Percentiles rank a stretch among this genome's conserved stretches.
phyloP scores from a whole-genome alignment of 1,140 invertebrate genomes.

The Ceratitis capitata region DNA sequence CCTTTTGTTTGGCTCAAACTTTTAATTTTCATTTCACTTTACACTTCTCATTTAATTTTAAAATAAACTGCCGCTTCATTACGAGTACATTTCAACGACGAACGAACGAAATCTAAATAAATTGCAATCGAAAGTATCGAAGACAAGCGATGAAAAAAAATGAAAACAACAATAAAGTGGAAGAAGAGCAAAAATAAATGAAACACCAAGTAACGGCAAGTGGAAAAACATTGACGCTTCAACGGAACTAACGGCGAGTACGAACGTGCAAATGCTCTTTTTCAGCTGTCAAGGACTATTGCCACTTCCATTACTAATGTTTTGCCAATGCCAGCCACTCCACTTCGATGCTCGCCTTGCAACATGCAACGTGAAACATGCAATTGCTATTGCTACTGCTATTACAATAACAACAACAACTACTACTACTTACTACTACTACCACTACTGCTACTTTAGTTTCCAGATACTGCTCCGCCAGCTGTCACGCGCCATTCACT shows the following conservation, averaged over 20 bases:
- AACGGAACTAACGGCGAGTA: not conserved
- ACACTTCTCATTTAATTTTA: too few relatives aligned
- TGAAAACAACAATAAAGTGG: not conserved
- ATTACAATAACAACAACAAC: not conserved
- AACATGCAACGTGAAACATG: not conserved
- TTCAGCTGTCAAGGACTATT: not conserved
- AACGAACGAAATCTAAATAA: not conserved
- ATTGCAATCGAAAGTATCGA: not conserved
- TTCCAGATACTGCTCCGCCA: not conserved
- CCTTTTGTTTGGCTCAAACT: too few relatives aligned
- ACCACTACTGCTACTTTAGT: not conserved
- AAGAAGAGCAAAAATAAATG: not conserved
- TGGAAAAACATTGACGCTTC: not conserved
- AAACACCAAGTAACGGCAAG: not conserved
- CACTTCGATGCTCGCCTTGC: not conserved
- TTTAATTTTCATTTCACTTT: too few relatives aligned
- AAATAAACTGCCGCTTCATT: too few relatives aligned
- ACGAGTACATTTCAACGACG: too few relatives aligned
- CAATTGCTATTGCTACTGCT: not conserved
- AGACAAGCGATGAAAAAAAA: not conserved
- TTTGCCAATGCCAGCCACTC: not conserved
- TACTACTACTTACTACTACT: not conserved
- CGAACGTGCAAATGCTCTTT: not conserved
- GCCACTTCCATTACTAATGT: not conserved
- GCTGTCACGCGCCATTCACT: constrained; percentile 35